These are phyloP conservation scores for Ormyrus rosae DNA, from an alignment of 2,888 invertebrate genomes.

Conservation along the genomic window DNA sequence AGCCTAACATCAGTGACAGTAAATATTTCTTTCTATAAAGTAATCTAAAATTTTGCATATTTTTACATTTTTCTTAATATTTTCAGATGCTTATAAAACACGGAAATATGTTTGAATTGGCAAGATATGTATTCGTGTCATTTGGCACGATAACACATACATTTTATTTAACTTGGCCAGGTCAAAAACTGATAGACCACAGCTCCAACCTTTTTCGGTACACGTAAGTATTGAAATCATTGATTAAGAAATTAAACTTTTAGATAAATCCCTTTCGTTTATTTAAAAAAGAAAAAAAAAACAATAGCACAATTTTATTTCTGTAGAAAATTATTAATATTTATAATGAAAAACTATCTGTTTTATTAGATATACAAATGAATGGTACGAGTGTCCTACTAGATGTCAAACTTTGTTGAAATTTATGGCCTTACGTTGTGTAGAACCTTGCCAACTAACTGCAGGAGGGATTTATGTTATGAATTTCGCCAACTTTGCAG, in stretches of 20 bases:
- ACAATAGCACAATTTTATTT: background rate
- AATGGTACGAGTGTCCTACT: background rate
- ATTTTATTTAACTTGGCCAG: constrained; percentile 17
- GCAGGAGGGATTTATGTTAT: constrained; percentile 13
- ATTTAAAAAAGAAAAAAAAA: background rate
- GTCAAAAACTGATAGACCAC: constrained; percentile 3
- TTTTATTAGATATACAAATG: background rate
- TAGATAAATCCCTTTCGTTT: background rate
- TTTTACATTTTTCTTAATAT: background rate
- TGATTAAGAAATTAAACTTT: background rate
- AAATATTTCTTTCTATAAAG: background rate
- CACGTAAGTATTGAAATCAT: background rate
- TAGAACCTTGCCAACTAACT: constrained; percentile 1
- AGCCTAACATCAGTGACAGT: background rate
- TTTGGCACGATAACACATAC: background rate
- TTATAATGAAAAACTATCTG: background rate
- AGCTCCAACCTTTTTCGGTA: constrained; percentile 2
- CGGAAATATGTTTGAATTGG: background rate
- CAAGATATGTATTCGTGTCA: background rate
- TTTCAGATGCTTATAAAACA: background rate
- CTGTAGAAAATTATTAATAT: background rate
- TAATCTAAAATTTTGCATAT: background rate
- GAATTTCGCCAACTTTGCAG: constrained; percentile 15
- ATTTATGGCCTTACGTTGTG: constrained; percentile 8
- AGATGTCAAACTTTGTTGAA: background rate